Base-by-base conservation (phyloP, 2,797 vertebrate genomes). In the Acanthis flammea region DNA sequence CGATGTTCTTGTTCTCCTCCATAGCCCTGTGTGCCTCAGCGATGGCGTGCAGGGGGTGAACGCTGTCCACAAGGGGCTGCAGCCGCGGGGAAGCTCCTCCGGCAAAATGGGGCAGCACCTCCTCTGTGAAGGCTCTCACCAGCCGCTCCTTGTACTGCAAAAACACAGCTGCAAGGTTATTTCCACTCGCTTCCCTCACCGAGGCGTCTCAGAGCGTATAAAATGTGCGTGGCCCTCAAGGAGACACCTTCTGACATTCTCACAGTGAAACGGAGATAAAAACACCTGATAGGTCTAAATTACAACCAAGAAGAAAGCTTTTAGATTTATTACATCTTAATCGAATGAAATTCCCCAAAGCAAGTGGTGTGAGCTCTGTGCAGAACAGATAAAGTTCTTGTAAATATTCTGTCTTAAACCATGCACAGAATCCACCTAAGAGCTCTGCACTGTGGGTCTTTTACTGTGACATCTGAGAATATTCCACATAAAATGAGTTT, bases 71-170 rank as follows among this genome's bases (percentile, higher is more conserved):
- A 77, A 98, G 80, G 0, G 98, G 98, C 73, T 66, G 96, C 61
- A 99, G 91, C 3, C 77, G 88, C 9, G 88, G 92, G 22, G 94
- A 61, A 23, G 75, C n/a, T 24, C 88, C 96, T 21, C 22, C 85
- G 33, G 94, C 94, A 91, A 99, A 99, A 90, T 97, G 57, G 0
- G 98, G 98, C 42, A 99, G 95, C 66, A 77, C 98, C 23, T 95
- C 55, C 37, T 95, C 95, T 1, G 95, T 96, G 97, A 99, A 99
- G 47, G 97, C 95, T 62, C 94, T 95, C 41, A 99, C 98, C 91
- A 99, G 97, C 39, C 95, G 96, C 12, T 98, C 97, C 97, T 99
- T 99, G 93, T 99, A 99, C 98, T 99, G 94, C 16, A 48, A 13
- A 39, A 2, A 53, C 39, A 39, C 42, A 33, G 51, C 37, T 7